A percentile compares a stretch with the other conserved stretches of the same genome.
Evolutionary conservation across 2,113 vertebrate species (phyloP).

Genomic region (Cyrtonyx montezumae): DNA sequence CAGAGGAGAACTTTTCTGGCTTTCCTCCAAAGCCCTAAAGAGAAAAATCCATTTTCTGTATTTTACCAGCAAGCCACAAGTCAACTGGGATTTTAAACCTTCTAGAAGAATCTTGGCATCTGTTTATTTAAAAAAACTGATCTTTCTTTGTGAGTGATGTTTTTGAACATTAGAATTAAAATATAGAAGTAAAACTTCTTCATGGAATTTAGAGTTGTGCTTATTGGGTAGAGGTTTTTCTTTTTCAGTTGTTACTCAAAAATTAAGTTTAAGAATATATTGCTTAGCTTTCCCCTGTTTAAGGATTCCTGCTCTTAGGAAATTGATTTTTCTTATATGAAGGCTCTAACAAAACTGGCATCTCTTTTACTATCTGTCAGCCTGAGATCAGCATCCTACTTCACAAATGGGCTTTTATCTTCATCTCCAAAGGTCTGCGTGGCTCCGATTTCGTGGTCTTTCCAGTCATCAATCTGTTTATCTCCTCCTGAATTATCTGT

Average conservation of each 20-base stretch:
- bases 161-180: background rate
- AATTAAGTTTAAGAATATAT: background rate
- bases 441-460: slow-evolving; percentile 42
- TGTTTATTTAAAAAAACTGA: background rate
- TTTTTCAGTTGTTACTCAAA: background rate
- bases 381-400: background rate
- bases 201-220: background rate
- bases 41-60: slow-evolving; percentile 5
- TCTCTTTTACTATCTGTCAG: background rate
- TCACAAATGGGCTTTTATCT: slow-evolving; percentile 12
- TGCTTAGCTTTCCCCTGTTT: background rate
- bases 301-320: background rate
- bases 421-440: background rate
- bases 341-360: background rate
- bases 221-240: background rate
- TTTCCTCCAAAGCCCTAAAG: slow-evolving; percentile 1
- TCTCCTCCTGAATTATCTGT: slow-evolving; percentile 60
- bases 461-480: slow-evolving; percentile 62
- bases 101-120: background rate
- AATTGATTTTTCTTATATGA: background rate
- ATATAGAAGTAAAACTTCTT: background rate
- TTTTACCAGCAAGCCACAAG: slow-evolving; percentile 7
- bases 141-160: background rate
- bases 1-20: slow-evolving; percentile 24
- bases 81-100: slow-evolving; percentile 41